Evolutionary conservation across 37 sponge, comb jelly and placozoan species (phyloP), one percentile per base, ranked within the genome.

Genomic region (Trichoplax adhaerens): DNA sequence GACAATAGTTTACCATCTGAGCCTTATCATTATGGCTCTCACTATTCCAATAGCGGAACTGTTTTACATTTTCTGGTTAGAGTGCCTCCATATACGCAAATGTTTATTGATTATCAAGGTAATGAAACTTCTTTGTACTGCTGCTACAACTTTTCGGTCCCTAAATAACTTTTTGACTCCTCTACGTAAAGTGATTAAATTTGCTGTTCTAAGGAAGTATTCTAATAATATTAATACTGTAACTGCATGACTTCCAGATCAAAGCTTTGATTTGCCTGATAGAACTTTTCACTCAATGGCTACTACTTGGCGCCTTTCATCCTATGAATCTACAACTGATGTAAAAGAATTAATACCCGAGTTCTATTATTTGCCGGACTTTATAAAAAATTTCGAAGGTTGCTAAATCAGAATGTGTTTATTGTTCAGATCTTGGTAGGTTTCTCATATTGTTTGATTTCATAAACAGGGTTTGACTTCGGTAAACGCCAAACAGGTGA

Each of bases 11-110:
- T 62, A 3, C 48, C 72, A 58, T 73, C 80, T 57, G 81, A 83
- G 71, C 93, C 96, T n/a, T 90, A 95, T 65, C 96, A 95, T 83
- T 95, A 95, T 58, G 91, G 96, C 68, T 95, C 96, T 55, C 96
- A 90, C 83, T 98, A 98, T 77, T 89, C 90, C 69, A 98, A 98
- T 81, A 86, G 85, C 63, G 90, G 94, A 56, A 89, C 87, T 0
- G 94, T 98, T 50, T 82, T 98, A 53, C 94, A 98, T 82, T 98
- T 85, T 81, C 77, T 98, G 1, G 94, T 98, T 70, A 61, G 99
- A 62, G 70, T 98, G 5, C 88, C 91, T 4, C 99, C 99, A 50
- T 98, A 89, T 78, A 93, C 99, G 0, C 76, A 81, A 29, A 83
- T 93, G 81, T 98, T 98, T 78, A 81, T 98, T 46, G 86, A 85